Base-by-base conservation (phyloP, 2,888 invertebrate genomes). In the Clanis bilineata region DNA sequence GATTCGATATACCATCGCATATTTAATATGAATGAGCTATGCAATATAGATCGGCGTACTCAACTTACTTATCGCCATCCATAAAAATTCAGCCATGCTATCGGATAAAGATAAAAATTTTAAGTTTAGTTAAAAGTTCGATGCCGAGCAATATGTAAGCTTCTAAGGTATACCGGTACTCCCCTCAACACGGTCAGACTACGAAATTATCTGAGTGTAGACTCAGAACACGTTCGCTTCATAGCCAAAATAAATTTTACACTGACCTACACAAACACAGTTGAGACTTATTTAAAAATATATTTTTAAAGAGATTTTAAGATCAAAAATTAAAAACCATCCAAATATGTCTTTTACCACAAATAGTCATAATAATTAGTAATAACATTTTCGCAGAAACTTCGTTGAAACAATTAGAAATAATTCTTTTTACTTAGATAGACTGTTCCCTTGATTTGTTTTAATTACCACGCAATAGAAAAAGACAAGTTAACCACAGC, bases 91-190 rank as follows among this genome's bases (percentile, higher is more conserved):
- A 18, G 28, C 51, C 51, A 10, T 7, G 47, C 51, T 51, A 51
- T 51, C 51, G 51, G 51, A 51, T 51, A 18, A 51, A 18, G 51
- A 51, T 51, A 32, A 51, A 47, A 28, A 22, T 51, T 51, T 51
- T 32, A 51, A 51, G 28, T 51, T 51, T 51, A 32, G 51, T 51
- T 51, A 51, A 51, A 51, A 51, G 51, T 51, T 32, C 1, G 51
- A 51, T 32, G 51, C 10, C 51, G 51, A 28, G 51, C 51, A 51
- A 28, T 28, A 32, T 51, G 51, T 51, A 51, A 51, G 51, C 51
- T 32, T 51, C 32, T n/a, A n/a, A n/a, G 32, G 18, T 23, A n/a
- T n/a, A n/a, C 28, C 15, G 51, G 32, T 15, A 28, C 51, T 4
- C 4, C 51, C 51, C 51, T 51, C 51, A 51, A 51, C 51, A 51